These are phyloP conservation scores for Drosophila punjabiensis DNA, from an alignment of 1,140 invertebrate genomes.

Conservation along the genomic window DNA sequence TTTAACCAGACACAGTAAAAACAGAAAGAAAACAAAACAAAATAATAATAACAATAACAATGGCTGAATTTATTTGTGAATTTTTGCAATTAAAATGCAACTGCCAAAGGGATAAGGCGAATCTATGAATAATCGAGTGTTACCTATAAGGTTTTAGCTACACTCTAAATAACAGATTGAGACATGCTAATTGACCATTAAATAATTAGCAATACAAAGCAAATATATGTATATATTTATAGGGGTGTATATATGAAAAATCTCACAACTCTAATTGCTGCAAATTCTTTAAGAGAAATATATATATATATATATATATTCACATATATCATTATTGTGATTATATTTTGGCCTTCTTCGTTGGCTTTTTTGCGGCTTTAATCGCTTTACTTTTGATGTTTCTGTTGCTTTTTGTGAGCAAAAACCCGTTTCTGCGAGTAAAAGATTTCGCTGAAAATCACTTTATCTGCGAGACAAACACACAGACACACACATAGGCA, in stretches of 20 bases:
- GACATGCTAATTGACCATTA: slow-evolving; percentile 66
- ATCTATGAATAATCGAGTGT: neutral
- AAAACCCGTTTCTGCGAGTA: slow-evolving; percentile 54
- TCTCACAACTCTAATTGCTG: slow-evolving; percentile 5
- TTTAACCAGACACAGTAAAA: slow-evolving; percentile 41
- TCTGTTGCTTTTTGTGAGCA: slow-evolving; percentile 18
- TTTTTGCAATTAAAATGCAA: slow-evolving; percentile 56
- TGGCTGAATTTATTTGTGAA: slow-evolving; percentile 12
- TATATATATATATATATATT: neutral
- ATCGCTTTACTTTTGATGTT: slow-evolving; percentile 24
- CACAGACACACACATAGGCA: neutral
- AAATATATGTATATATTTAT: slow-evolving; percentile 10
- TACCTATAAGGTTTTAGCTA: neutral
- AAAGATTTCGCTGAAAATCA: slow-evolving; percentile 54
- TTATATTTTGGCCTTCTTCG: slow-evolving; percentile 41
- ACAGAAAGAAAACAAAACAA: slow-evolving; percentile 1
- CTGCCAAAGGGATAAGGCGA: slow-evolving; percentile 6
- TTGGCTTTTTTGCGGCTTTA: slow-evolving; percentile 31
- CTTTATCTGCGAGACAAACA: slow-evolving; percentile 39
- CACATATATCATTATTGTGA: slow-evolving; percentile 34
- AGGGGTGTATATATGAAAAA: neutral
- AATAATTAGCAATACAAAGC: slow-evolving; percentile 62
- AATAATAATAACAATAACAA: slow-evolving; percentile 21
- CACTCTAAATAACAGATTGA: slow-evolving; percentile 5
- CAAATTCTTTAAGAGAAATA: neutral